phyloP scores from a whole-genome alignment of 2,888 invertebrate genomes.

The Eudemis profundana region DNA sequence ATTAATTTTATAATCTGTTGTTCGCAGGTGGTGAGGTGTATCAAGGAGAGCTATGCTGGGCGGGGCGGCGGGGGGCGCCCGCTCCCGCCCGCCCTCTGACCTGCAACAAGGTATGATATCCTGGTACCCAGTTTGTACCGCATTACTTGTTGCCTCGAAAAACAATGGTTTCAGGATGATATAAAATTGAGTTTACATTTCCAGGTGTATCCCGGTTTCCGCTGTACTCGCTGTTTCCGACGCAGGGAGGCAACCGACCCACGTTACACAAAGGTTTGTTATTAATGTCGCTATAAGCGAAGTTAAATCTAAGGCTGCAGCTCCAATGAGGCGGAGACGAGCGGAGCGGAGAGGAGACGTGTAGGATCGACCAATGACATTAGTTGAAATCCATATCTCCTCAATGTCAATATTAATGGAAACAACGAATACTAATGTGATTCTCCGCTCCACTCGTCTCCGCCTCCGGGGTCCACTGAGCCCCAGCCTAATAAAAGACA shows the following conservation, averaged over 20 bases:
- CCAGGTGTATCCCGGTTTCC: conserved; percentile 89
- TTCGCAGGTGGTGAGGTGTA: conserved; percentile 79
- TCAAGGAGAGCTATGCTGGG: conserved; percentile 81
- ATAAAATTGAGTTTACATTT: conserved; percentile 53
- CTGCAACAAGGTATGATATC: conserved; percentile 77
- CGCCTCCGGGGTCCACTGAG: no score
- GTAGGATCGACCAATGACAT: no score
- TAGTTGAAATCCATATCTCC: no score
- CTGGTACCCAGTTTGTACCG: conserved; percentile 56
- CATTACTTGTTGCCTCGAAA: conserved; percentile 18
- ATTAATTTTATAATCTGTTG: conserved; percentile 49
- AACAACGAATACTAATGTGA: no score
- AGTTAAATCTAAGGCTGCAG: no score
- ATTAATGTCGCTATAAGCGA: background rate
- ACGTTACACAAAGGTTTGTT: conserved; percentile 84
- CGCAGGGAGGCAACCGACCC: conserved; percentile 72
- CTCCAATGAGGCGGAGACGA: no score
- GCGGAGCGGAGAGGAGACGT: no score
- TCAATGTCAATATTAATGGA: no score
- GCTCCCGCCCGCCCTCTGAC: conserved; percentile 85
- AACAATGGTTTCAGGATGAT: conserved; percentile 46
- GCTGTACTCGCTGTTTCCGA: conserved; percentile 89
- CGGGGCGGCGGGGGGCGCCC: conserved; percentile 85
- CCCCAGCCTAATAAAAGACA: no score
- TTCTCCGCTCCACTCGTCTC: no score